Conservation (phyloP, 2,113 vertebrate species). For the Serinus canaria region DNA sequence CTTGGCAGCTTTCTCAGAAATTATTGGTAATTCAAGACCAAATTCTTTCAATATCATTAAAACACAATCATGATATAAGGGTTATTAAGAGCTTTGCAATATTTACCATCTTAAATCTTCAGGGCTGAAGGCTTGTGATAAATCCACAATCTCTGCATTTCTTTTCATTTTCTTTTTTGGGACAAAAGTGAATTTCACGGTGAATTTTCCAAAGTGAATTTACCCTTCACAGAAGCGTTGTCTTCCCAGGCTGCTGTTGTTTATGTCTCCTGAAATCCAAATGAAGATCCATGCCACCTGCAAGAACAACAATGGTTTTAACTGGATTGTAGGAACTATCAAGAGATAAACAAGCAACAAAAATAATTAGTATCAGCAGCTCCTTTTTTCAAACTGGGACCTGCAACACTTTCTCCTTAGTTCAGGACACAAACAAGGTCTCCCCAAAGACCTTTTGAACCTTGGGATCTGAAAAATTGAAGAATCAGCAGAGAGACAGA, state of each 20-base stretch:
- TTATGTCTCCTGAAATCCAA: not conserved
- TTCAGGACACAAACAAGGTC: not conserved
- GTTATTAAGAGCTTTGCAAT: not conserved
- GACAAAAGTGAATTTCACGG: not conserved
- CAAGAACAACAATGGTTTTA: not conserved
- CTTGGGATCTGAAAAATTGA: not conserved
- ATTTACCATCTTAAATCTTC: not conserved
- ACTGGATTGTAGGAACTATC: not conserved
- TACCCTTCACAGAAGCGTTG: not conserved
- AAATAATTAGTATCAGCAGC: not conserved
- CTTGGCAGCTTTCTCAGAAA: not conserved
- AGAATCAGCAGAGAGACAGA: not conserved
- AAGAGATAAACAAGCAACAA: not conserved
- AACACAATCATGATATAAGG: not conserved
- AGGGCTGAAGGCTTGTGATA: not conserved
- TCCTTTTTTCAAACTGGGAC: not conserved
- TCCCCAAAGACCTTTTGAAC: not conserved
- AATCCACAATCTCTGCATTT: not conserved
- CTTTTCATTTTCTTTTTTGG: not conserved
- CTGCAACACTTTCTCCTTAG: not conserved
- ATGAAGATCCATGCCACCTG: not conserved
- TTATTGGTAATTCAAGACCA: not conserved
- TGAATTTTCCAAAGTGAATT: not conserved
- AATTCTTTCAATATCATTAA: not conserved
- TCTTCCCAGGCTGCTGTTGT: not conserved